Evolutionary conservation across 2,888 invertebrate species (phyloP).

Genomic region (Tenthredo notha): DNA sequence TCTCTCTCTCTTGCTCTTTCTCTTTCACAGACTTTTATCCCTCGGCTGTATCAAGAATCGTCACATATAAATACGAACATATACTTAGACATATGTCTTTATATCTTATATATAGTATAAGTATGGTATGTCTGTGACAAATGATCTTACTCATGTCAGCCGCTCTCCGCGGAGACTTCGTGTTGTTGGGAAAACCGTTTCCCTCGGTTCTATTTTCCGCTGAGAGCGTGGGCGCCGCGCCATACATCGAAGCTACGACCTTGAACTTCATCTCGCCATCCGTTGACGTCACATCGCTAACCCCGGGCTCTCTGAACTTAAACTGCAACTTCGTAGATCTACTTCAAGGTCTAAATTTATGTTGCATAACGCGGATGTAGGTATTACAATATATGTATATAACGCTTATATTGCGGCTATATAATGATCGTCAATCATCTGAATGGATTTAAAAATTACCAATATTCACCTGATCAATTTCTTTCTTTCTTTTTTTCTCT

Average conservation of each 20-base stretch:
- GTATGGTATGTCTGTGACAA: background rate
- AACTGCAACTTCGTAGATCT: constrained; percentile 13
- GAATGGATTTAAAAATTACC: background rate
- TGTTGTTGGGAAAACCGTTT: constrained; percentile 63
- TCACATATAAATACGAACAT: background rate
- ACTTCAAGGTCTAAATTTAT: background rate
- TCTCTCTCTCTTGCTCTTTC: background rate
- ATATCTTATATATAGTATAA: background rate
- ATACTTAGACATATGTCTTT: background rate
- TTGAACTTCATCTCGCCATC: constrained; percentile 77
- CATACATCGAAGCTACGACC: constrained; percentile 70
- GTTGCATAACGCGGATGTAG: background rate
- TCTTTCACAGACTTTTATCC: too few relatives aligned
- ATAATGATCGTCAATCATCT: background rate
- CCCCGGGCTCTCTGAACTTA: constrained; percentile 28
- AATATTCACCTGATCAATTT: background rate
- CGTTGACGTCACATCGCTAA: constrained; percentile 71
- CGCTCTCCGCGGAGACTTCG: background rate
- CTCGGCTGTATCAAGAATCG: background rate
- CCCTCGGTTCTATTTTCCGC: constrained; percentile 72
- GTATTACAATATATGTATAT: background rate
- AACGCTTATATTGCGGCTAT: background rate
- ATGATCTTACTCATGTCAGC: background rate
- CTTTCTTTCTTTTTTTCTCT: background rate
- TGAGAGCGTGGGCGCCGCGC: constrained; percentile 68